Evolutionary conservation across 2,113 vertebrate species (phyloP), one percentile per base, ranked within the genome.

Genomic region (Pongo pygmaeus): DNA sequence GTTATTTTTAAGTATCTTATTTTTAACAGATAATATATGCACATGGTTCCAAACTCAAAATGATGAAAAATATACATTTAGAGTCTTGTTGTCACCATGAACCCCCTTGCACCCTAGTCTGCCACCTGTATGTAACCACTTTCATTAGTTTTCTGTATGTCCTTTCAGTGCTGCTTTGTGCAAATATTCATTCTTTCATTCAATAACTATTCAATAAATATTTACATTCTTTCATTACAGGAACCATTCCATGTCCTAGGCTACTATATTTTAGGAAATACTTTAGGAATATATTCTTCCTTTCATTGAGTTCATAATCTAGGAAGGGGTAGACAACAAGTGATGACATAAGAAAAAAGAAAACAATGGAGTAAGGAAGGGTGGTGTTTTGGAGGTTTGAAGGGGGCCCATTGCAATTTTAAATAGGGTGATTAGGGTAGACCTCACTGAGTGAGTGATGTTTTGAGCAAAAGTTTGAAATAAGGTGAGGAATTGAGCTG

Each of bases 31-130:
- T 67, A 77, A 87, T 52, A 8, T 20, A 59, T 69, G 75, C 17
- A 83, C 13, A 16, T 64, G 46, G 18, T 38, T 88, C 38, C 95
- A 88, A 94, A 75, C 35, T 80, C 52, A 88, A 88, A 97, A 94
- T 67, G 25, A 50, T n/a, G 27, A 35, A 50, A 88, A 81, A 57
- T 48, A 20, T 16, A n/a, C 75, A 43, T 86, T 50, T 59, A 84
- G 27, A 74, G 27, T 38, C 80, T 55, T 8, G 0, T 46, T 96
- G 59, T 83, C 20, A n/a, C 77, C 32, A 30, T 4, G 38, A 67
- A 59, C 30, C 50, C 4, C 17, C 22, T 23, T 30, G 23, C 23
- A n/a, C 32, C 40, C 23, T 35, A 23, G 87, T 59, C 40, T n/a
- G 8, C 50, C 23, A 40, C 11, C 13, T 25, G 38, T 70, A 7